Conservation (phyloP, 2,113 vertebrate genomes). For the Ahaetulla prasina region DNA sequence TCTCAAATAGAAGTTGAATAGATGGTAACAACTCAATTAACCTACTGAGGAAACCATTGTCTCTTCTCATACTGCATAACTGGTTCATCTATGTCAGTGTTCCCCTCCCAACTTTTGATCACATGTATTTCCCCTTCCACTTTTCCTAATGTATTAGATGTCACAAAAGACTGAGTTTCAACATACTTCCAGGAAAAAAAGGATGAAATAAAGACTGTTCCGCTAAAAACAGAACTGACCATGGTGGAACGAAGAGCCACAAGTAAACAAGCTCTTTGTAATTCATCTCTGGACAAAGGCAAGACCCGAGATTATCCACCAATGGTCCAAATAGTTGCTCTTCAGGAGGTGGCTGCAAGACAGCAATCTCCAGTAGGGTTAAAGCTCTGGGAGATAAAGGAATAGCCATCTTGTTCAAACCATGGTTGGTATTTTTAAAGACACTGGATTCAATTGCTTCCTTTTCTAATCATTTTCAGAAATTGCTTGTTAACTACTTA, state of each 20-base stretch:
- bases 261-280: neutral
- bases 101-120: neutral
- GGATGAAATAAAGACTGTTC: neutral
- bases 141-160: neutral
- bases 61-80: neutral
- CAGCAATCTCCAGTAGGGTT: neutral
- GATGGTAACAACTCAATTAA: neutral
- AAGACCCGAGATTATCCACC: neutral
- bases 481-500: neutral
- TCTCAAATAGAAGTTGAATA: neutral
- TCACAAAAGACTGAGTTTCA: neutral
- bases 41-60: too few species aligned
- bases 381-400: neutral
- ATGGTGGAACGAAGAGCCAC: neutral
- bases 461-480: neutral
- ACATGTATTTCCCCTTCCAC: neutral
- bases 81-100: neutral
- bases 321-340: neutral
- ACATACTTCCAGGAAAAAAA: neutral
- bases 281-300: neutral
- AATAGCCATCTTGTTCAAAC: neutral
- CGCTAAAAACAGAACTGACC: neutral
- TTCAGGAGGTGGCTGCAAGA: neutral
- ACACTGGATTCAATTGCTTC: neutral
- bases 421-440: neutral